Percentiles rank a stretch among this genome's conserved stretches.
Conservation (phyloP, 2,797 vertebrate species). For the Arctocebus calabarensis region DNA sequence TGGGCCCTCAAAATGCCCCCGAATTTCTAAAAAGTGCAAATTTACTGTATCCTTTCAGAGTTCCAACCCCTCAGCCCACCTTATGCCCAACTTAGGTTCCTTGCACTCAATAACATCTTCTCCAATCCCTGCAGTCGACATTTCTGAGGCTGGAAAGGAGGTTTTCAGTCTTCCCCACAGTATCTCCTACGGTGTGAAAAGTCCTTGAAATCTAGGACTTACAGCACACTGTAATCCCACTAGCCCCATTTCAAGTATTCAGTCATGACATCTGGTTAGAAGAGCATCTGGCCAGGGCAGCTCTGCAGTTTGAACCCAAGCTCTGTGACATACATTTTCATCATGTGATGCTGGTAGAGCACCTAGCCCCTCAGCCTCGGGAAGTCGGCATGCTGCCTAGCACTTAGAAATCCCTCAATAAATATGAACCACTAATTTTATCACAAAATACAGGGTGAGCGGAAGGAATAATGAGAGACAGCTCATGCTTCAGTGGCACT, state of each 20-base stretch:
- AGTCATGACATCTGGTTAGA: neutral
- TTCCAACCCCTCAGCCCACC: neutral
- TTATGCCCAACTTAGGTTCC: neutral
- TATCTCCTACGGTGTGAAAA: neutral
- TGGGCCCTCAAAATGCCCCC: neutral
- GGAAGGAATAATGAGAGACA: slow-evolving; percentile 24
- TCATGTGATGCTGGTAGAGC: neutral
- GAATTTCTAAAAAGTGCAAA: slow-evolving; percentile 12
- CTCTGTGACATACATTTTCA: neutral
- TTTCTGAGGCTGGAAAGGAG: neutral
- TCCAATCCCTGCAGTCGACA: neutral
- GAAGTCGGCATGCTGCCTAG: neutral
- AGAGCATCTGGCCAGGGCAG: neutral
- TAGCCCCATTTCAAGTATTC: neutral
- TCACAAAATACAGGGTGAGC: slow-evolving; percentile 39
- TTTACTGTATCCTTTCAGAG: neutral
- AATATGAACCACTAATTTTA: slow-evolving; percentile 39
- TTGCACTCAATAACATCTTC: neutral
- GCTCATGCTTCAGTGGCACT: neutral
- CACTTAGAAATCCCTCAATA: neutral
- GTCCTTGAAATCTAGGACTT: neutral
- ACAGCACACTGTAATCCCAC: neutral
- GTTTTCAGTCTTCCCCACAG: neutral
- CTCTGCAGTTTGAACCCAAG: neutral
- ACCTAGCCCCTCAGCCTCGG: neutral